Evolutionary conservation across 2,113 vertebrate genomes (phyloP).

Genomic region (Rhinopomastus cyanomelas): DNA sequence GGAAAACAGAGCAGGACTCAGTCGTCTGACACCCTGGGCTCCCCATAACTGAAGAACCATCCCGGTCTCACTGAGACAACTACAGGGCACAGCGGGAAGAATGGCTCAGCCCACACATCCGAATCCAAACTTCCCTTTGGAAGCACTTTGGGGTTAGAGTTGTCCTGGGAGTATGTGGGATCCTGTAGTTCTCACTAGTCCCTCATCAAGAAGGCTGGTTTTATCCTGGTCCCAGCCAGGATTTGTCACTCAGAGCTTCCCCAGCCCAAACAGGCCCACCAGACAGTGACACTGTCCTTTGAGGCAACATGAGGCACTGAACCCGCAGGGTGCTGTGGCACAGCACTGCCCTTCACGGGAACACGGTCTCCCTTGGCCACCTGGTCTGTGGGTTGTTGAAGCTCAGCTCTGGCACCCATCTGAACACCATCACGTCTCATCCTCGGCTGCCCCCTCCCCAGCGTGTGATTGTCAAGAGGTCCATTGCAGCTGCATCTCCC

Average conservation of each 20-base stretch:
- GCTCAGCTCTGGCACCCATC: background rate
- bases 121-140: background rate
- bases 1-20: background rate
- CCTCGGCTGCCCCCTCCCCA: background rate
- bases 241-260: no score
- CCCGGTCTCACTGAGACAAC: background rate
- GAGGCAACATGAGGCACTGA: background rate
- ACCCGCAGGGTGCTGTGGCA: no score
- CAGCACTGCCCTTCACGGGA: background rate
- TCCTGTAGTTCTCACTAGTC: background rate
- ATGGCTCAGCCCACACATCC: background rate
- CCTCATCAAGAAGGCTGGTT: background rate
- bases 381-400: no score
- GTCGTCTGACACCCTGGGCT: background rate
- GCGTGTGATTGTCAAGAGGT: accelerated
- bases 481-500: background rate
- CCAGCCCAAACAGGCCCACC: no score
- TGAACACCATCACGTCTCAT: accelerated
- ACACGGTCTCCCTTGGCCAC: background rate
- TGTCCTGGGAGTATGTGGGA: no score
- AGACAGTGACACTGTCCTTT: background rate
- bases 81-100: background rate
- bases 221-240: background rate
- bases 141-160: background rate
- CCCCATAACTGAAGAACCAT: background rate